A percentile compares a stretch with the other conserved stretches of the same genome.
Conservation (phyloP, 1,140 invertebrate genomes). For the Cyclargus thomasi region DNA sequence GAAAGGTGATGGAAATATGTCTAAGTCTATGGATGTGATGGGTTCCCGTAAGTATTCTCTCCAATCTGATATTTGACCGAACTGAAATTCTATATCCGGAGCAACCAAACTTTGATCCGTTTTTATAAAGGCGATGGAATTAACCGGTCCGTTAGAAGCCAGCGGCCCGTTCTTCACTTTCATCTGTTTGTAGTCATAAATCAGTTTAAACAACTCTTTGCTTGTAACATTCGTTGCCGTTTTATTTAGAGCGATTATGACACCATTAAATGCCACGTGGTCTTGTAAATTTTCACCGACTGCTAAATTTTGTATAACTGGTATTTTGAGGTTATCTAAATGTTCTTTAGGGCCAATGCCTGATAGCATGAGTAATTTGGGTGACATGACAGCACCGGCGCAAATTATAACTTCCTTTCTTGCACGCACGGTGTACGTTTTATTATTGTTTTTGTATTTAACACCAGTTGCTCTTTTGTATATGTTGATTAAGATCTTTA, state of each 20-base stretch:
- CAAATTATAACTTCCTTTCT: constrained; percentile 79
- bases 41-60: background rate
- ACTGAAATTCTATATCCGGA: background rate
- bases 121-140: constrained; percentile 7
- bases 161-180: background rate
- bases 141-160: background rate
- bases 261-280: constrained; percentile 3
- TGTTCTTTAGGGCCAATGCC: background rate
- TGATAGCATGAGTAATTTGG: constrained; percentile 38
- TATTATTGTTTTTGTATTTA: constrained; percentile 74
- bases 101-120: background rate
- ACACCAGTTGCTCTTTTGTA: constrained; percentile 65
- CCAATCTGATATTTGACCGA: background rate
- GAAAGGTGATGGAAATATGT: background rate
- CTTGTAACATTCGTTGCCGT: background rate
- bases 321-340: background rate
- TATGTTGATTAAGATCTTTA: constrained; percentile 79
- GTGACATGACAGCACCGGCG: background rate
- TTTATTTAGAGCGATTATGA: background rate
- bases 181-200: constrained; percentile 2
- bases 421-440: constrained; percentile 64
- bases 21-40: background rate
- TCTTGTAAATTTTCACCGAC: constrained; percentile 8
- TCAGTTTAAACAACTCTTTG: background rate
- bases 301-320: background rate